Percentiles rank a stretch among this genome's conserved stretches.
phyloP scores from a whole-genome alignment of 2,113 vertebrate species.

The Sphaerodactylus townsendi region DNA sequence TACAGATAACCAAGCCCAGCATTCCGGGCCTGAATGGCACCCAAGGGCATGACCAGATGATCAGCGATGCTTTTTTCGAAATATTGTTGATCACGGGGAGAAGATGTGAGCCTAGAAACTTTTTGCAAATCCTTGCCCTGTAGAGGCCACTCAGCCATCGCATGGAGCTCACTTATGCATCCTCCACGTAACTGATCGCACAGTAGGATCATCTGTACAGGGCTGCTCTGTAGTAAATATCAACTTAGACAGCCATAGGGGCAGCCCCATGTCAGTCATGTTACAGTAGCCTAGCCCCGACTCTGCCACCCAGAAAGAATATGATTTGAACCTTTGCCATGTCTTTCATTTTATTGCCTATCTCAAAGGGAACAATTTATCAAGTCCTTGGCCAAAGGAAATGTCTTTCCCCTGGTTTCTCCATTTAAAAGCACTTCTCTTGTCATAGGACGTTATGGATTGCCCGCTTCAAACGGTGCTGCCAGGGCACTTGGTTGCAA shows the following conservation, averaged over 20 bases:
- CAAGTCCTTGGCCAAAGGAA: slow-evolving; percentile 1
- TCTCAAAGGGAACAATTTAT: slow-evolving; percentile 8
- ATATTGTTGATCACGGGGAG: too few species aligned
- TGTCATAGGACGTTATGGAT: slow-evolving; percentile 34
- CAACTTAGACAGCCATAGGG: background rate
- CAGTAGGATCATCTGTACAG: too few species aligned
- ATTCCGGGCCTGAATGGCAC: too few species aligned
- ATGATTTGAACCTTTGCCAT: background rate
- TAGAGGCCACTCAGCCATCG: too few species aligned
- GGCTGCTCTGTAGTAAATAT: too few species aligned
- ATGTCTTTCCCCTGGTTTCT: background rate
- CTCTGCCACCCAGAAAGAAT: background rate
- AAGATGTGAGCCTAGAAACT: too few species aligned
- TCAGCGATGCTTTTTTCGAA: too few species aligned
- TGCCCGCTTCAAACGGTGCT: slow-evolving; percentile 12
- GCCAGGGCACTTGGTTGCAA: slow-evolving; percentile 18
- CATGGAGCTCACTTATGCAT: too few species aligned
- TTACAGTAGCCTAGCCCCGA: background rate
- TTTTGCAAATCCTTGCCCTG: too few species aligned
- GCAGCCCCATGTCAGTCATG: background rate
- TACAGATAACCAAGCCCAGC: too few species aligned
- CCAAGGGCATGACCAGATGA: too few species aligned
- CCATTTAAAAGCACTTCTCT: slow-evolving; percentile 18
- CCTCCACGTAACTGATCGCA: too few species aligned
- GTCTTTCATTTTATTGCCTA: background rate